Evolutionary conservation across 2,888 invertebrate genomes (phyloP), one percentile per base, ranked within the genome.

Genomic region (Lysandra bellargus): DNA sequence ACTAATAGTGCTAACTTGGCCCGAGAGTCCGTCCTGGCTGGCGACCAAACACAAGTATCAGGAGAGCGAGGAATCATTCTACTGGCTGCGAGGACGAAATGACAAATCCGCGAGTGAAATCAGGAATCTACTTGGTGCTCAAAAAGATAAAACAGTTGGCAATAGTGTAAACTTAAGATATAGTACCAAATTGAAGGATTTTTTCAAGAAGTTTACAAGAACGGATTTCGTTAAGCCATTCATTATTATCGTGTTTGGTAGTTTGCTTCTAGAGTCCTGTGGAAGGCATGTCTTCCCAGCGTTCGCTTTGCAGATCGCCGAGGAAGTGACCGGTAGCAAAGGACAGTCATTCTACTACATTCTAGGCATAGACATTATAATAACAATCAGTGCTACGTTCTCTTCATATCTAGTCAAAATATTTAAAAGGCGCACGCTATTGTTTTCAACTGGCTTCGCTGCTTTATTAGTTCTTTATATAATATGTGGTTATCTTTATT

Each of bases 11-110:
- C 85, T 88, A 14, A 91, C 95, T 0, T 88, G 95, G 82, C 95
- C 95, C 0, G 96, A 96, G 86, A 95, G 96, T 23, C 96, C 96
- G 0, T 89, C 92, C 14, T 96, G 96, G 96, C 84, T 96, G 72
- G 91, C 95, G 0, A 91, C 94, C 1, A 95, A 93, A 80, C 92
- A 92, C 1, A 88, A 89, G n/a, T 86, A 89, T 0, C 89, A 90
- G 5, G 90, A 95, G 79, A 95, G 96, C 0, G 90, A 94, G 80
- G 85, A 88, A 7, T 88, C 95, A 0, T 95, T 95, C 30, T 88
- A 90, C 74, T 95, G 92, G 89, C 90, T 95, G 75, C 88, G 96
- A 80, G 96, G 95, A 33, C 83, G 84, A 6, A 79, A 81, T 40
- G 80, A 83, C 17, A 81, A 83, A 17, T 83, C 87, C 0, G 80